A percentile compares a stretch with the other conserved stretches of the same genome.
phyloP scores from a whole-genome alignment of 2,113 vertebrate genomes.

The Actenoides hombroni region DNA sequence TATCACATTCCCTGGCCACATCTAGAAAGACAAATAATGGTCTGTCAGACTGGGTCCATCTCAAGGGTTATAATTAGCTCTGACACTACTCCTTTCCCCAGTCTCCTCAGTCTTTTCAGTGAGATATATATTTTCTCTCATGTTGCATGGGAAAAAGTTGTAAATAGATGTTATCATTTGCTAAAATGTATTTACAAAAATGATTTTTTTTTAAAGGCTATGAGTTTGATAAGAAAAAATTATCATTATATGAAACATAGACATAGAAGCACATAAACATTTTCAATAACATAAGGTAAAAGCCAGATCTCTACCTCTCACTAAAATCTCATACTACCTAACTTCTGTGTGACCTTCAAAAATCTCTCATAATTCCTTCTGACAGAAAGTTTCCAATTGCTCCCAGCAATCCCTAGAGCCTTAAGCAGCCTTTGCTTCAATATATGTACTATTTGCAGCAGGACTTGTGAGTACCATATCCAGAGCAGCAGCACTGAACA shows the following conservation, averaged over 20 bases:
- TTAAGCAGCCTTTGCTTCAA: not conserved
- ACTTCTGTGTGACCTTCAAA: not conserved
- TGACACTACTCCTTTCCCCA: not conserved
- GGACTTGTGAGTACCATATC: not conserved
- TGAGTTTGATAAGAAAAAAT: not conserved
- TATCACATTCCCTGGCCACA: not conserved
- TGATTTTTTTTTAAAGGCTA: not conserved
- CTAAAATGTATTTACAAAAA: not conserved
- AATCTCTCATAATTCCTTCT: not conserved
- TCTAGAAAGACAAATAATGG: not conserved
- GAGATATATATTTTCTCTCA: not conserved
- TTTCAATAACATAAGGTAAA: not conserved
- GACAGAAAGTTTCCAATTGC: not conserved
- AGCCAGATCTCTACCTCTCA: not conserved
- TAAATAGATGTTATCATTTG: not conserved
- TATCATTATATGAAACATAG: not conserved
- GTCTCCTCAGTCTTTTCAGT: not conserved
- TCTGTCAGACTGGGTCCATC: not conserved
- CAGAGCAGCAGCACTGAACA: not conserved
- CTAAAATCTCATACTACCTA: not conserved
- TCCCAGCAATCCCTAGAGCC: not conserved
- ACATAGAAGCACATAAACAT: not conserved
- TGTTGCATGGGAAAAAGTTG: not conserved
- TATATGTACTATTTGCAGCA: not conserved
- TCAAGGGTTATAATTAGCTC: not conserved